Evolutionary conservation across 2,113 vertebrate genomes (phyloP).

Genomic region (Accipiter virgatus): DNA sequence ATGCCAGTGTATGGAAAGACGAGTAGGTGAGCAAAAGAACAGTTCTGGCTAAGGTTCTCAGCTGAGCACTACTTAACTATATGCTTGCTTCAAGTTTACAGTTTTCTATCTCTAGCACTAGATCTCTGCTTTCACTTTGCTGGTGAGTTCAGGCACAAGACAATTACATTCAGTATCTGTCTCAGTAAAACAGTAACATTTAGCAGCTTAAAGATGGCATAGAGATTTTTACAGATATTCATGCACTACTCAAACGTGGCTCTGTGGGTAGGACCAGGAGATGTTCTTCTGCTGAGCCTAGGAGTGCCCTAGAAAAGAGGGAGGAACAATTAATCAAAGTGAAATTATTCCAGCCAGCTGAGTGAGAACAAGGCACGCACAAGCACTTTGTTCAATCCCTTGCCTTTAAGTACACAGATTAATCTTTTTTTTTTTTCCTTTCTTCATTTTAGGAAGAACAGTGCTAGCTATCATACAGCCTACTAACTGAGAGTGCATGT

Average conservation of each 20-base stretch:
- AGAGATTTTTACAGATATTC: constrained; percentile 19
- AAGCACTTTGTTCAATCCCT: neutral
- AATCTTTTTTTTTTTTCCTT: neutral
- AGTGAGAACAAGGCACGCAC: neutral
- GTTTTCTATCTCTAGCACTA: constrained; percentile 31
- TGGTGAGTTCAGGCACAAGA: constrained; percentile 80
- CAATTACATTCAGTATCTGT: constrained; percentile 82
- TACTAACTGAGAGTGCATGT: neutral
- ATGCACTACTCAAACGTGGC: constrained; percentile 80
- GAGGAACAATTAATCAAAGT: neutral
- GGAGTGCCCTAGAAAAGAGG: constrained; percentile 84
- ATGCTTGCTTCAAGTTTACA: constrained; percentile 39
- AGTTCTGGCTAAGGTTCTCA: neutral
- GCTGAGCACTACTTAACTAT: neutral
- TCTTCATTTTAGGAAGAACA: neutral
- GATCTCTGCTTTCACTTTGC: constrained; percentile 61
- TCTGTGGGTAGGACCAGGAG: constrained; percentile 87
- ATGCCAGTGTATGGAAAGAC: neutral
- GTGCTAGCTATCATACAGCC: neutral
- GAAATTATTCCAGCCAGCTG: neutral
- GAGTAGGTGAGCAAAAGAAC: neutral
- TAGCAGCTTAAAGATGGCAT: constrained; percentile 77
- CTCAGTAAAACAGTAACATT: constrained; percentile 73
- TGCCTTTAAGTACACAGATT: neutral
- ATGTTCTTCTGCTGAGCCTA: constrained; percentile 88